Evolutionary conservation across 2,888 invertebrate genomes (phyloP), one percentile per base, ranked within the genome.

Genomic region (Drosophila nr. fundita): DNA sequence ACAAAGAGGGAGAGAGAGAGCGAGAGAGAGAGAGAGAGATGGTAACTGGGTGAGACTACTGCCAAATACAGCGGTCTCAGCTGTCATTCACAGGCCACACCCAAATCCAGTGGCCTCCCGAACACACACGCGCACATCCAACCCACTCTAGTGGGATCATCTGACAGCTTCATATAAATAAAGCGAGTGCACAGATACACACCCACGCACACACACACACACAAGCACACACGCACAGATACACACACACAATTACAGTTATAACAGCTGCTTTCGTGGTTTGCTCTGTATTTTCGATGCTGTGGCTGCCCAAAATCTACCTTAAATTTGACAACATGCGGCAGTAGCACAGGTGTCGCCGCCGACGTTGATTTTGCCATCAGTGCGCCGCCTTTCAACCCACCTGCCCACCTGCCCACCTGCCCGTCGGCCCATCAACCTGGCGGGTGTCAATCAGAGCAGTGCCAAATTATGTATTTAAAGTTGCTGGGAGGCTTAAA

Each of bases 281-380:
- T 61, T 5, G 18, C 29, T 60, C 53, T 55, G 45, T 61, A 68
- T 71, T 59, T 79, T 79, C 18, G 74, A 36, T n/a, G 38, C 36
- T 78, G 87, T 65, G 88, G 87, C 74, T 84, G 75, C 75, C 87
- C 76, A 76, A 87, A 84, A 82, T 83, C 82, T 68, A 80, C 83
- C 86, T 83, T 83, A 88, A 86, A 88, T 87, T 88, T 87, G 89
- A 81, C 87, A 88, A 82, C 82, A 81, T 80, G 75, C 75, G 72
- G 69, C 68, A 48, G 72, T 71, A 50, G 49, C 70, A 67, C 82
- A 87, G 80, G 85, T 87, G 87, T 54, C 85, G 60, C 84, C 74
- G 78, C 78, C 83, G 80, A 68, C 78, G 53, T 72, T 72, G 73
- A 69, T 70, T 65, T 71, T 68, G 36, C 73, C 21, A 49, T n/a